Conservation (phyloP, 2,113 vertebrate genomes). For the rabbit (Oryctolagus cuniculus) region DNA sequence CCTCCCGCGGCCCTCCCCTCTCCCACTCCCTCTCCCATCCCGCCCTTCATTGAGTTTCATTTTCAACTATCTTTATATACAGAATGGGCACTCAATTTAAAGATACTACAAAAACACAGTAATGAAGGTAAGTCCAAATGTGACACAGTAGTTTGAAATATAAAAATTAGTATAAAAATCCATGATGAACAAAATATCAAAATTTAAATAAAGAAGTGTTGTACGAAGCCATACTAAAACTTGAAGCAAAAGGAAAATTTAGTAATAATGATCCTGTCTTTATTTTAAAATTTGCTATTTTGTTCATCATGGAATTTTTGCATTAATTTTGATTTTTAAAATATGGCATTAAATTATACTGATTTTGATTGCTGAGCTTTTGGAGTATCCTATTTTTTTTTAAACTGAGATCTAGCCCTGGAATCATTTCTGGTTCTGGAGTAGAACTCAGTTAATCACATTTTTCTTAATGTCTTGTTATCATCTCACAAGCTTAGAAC, state of each 20-base stretch:
- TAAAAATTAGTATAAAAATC: not conserved
- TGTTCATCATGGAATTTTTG: not conserved
- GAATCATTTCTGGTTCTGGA: too few relatives aligned
- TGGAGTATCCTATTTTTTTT: not conserved
- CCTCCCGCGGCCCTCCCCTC: too few relatives aligned
- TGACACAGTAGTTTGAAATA: not conserved
- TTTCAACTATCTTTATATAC: too few relatives aligned
- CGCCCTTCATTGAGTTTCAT: too few relatives aligned
- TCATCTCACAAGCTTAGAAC: not conserved
- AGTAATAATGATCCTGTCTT: not conserved
- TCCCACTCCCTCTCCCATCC: too few relatives aligned
- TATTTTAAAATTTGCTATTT: not conserved
- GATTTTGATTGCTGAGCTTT: not conserved
- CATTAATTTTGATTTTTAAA: not conserved
- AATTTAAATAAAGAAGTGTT: not conserved
- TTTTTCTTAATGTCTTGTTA: not conserved
- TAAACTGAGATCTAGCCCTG: not conserved
- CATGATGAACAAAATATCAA: not conserved
- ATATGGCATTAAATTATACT: not conserved
- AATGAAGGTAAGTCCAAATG: not conserved
- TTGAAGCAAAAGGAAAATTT: not conserved
- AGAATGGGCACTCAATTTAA: not conserved
- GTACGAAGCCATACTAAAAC: not conserved
- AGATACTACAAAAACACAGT: not conserved
- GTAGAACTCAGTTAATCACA: not conserved